Evolutionary conservation across 2,797 vertebrate genomes (phyloP), one percentile per base, ranked within the genome.

Genomic region (Tapirus indicus): DNA sequence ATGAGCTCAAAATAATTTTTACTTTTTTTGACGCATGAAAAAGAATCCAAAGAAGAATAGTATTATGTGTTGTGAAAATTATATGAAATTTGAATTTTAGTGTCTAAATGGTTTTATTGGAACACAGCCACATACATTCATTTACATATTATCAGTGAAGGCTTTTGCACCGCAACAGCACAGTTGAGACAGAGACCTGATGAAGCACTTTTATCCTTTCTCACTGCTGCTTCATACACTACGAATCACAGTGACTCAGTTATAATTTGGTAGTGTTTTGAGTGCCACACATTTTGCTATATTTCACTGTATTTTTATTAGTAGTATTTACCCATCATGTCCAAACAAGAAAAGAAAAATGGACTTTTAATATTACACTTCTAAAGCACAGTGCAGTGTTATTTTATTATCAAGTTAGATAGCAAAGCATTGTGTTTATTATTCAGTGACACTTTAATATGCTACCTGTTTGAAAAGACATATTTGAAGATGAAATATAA

Each of bases 331-430:
- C 17, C 44, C 13, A 54, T 88, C 64, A 90, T 72, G 21, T 60
- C 54, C 77, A 93, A 94, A 66, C 38, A 71, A 94, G 56, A 87
- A 91, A 80, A 91, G 82, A 94, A 96, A 91, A 92, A 54, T 79
- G 4, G 52, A 64, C 35, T 87, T 94, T 47, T 56, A 83, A 54
- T 85, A 47, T 72, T 12, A 94, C 9, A 74, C 29, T 96, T 82
- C 56, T 84, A 91, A 62, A 72, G 16, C 41, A 85, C 10, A 41
- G 7, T 92, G 35, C 12, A 86, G 32, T 64, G 8, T n/a, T 77
- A 71, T 79, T 89, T 89, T 94, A 68, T 68, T 91, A 66, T 77
- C 72, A 16, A 95, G 44, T 72, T 89, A 68, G 47, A 21, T 85
- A 9, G 18, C 47, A 74, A 49, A 64, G 49, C n/a, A 64, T 56